Evolutionary conservation across 2,797 vertebrate genomes (phyloP).

Genomic region (Enteromius mattozi): DNA sequence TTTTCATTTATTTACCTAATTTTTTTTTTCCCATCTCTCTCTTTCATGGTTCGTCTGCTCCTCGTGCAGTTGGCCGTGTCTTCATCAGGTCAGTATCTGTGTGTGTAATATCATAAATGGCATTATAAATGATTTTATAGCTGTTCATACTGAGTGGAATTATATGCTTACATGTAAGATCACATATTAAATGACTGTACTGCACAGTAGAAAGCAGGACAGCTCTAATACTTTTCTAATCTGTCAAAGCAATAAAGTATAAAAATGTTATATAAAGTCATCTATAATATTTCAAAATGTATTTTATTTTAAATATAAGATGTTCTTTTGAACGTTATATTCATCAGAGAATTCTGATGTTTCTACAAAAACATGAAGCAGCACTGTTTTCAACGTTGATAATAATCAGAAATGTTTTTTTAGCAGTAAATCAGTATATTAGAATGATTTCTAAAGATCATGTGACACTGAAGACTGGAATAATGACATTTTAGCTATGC

Average conservation of each 20-base stretch:
- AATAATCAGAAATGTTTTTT: not conserved
- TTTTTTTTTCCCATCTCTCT: slow-evolving; percentile 25
- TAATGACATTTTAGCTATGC: not conserved
- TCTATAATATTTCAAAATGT: not conserved
- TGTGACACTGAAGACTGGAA: slow-evolving; percentile 3
- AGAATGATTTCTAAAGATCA: not conserved
- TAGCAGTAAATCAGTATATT: not conserved
- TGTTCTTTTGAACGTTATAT: not conserved
- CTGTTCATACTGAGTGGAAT: not conserved
- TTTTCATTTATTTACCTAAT: slow-evolving; percentile 17
- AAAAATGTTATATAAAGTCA: not conserved
- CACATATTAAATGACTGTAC: not conserved
- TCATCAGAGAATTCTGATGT: not conserved
- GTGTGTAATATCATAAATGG: not conserved
- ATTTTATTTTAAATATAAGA: not conserved
- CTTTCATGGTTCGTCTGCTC: slow-evolving; percentile 32
- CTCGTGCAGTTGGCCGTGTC: slow-evolving; percentile 65
- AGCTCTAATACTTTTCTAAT: not conserved
- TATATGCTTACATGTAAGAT: not conserved
- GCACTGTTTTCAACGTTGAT: not conserved
- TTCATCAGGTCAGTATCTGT: slow-evolving; percentile 62
- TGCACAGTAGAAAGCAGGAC: not conserved
- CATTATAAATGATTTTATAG: not conserved
- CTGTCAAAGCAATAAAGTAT: not conserved
- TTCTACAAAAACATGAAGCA: not conserved